Base-by-base conservation (phyloP, 2,113 vertebrate genomes). In the Poeciliopsis retropinna region DNA sequence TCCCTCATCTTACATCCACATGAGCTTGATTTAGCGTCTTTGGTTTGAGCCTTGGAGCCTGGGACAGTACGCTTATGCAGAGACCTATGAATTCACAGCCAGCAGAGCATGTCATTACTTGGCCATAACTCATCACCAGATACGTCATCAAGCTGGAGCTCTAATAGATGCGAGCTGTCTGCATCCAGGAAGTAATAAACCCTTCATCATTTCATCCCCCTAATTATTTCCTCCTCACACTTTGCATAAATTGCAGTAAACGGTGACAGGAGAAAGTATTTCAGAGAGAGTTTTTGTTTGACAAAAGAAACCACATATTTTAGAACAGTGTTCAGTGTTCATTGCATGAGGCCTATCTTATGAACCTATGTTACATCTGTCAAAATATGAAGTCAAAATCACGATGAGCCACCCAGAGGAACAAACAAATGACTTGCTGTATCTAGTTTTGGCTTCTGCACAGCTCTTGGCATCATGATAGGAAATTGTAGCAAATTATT, bases 11-110 rank as follows among this genome's bases (percentile, higher is more conserved):
- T 84, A 60, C 66, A 80, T 82, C 74, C 74, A 77, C 81, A 90
- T 90, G 85, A 85, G 64, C 90, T 92, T 91, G 90, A 93, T 92
- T 92, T 93, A 93, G 81, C 89, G 87, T 88, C 54, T 91, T 80
- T 90, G 91, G 84, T 88, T 93, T 91, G 72, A 87, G 81, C 76
- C 84, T 83, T 69, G 77, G 75, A 90, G 90, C 77, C 87, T 84
- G 82, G 75, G 67, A 82, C 75, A 77, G 84, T 67, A 85, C 87
- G 87, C 83, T 83, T 70, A 75, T 67, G 71, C 29, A 80, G 83
- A 90, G 87, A 88, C 81, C 87, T 92, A 91, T 84, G 79, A 84
- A 89, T 90, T 86, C 88, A 90, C 87, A 85, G 84, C 83, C 84
- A 89, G 75, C 60, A 1, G 75, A 91, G 89, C 88, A 87, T 73